phyloP scores from a whole-genome alignment of 1,140 invertebrate genomes.

The Melanaphis sacchari region DNA sequence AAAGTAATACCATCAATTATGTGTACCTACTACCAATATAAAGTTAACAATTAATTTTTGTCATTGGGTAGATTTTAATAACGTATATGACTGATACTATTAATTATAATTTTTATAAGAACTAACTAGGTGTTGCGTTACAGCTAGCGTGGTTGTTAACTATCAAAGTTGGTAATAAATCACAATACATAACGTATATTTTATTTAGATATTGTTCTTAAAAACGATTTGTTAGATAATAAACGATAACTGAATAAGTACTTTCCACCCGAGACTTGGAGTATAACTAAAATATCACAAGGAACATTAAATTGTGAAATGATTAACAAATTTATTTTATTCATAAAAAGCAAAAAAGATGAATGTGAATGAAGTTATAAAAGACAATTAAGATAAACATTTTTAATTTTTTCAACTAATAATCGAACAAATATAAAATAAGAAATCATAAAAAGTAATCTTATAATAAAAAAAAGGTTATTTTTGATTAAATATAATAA shows the following conservation, averaged over 20 bases:
- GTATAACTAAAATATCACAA: neutral
- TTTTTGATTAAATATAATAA: neutral
- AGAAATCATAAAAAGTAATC: neutral
- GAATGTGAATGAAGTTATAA: neutral
- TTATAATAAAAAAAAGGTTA: neutral
- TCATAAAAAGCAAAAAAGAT: neutral
- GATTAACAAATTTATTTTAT: neutral
- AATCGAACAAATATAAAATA: neutral
- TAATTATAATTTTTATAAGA: conserved; percentile 19
- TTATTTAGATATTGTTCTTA: neutral
- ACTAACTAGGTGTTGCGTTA: neutral
- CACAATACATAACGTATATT: neutral
- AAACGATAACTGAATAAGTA: neutral
- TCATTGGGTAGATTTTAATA: neutral
- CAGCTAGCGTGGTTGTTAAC: neutral
- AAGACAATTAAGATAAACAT: neutral
- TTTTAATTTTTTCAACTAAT: neutral
- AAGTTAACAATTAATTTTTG: conserved; percentile 11
- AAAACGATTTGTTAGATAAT: neutral
- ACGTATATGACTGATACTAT: neutral
- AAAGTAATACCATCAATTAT: neutral
- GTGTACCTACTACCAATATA: neutral
- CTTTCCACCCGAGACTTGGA: neutral
- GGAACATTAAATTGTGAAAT: neutral
- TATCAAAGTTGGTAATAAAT: neutral